Base-by-base conservation (phyloP, 2,113 vertebrate genomes). In the Myiagra hebetior region DNA sequence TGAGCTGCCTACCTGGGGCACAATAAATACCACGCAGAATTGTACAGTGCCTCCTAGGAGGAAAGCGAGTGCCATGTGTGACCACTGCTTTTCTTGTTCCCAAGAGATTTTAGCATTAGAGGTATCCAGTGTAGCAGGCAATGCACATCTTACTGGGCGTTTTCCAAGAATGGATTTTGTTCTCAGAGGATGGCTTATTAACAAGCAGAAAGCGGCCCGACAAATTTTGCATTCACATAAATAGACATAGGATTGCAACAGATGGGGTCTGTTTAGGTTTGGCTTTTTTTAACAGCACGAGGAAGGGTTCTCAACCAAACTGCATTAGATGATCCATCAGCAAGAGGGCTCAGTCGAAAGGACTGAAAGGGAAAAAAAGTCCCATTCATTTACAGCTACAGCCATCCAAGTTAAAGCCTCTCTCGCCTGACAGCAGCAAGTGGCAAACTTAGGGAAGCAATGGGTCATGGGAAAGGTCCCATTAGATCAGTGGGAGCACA, bases 381-480 rank as follows among this genome's bases (percentile, higher is more conserved):
- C 74, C 69, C 88, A 95, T 97, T 97, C 90, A 97, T 97, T 97
- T 97, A 52, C 76, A 95, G 81, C 90, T 83, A 92, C 83, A 95
- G 92, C 59, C 75, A 96, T 92, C 87, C 68, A 92, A 95, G 97
- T 93, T 98, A 97, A 98, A 97, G 95, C 94, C 69, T 83, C 84
- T 93, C 93, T 96, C 94, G 16, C 91, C 96, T 96, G 97, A 97
- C 97, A 97, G 97, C 97, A 97, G 97, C 96, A 97, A 98, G 97
- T 98, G 96, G 97, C 97, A 97, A 98, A 98, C 97, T 97, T 97
- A 96, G 97, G 98, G 98, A 98, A 98, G 96, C 97, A 80, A 84
- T 89, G 91, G 98, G 98, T 98, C 98, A 97, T 98, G 98, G 96
- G 98, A 98, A 98, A 98, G 98, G 98, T 97, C 97, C 97, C 93